A percentile compares a stretch with the other conserved stretches of the same genome.
These are phyloP conservation scores for Laupala kohalensis DNA, from an alignment of 1,140 invertebrate species.

Conservation along the genomic window DNA sequence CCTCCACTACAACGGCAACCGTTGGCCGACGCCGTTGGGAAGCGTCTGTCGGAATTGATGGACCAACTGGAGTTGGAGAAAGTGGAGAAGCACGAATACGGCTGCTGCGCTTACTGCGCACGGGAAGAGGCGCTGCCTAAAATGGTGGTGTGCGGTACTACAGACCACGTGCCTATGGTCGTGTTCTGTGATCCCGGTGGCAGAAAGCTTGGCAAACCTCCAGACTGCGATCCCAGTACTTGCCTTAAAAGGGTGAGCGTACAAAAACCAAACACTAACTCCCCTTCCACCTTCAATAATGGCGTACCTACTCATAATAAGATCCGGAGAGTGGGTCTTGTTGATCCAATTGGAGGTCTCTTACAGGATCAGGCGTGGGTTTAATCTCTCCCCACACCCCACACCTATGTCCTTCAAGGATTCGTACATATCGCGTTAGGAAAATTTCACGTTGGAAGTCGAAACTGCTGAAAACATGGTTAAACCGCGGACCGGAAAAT, in stretches of 20 bases:
- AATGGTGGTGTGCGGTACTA: not conserved
- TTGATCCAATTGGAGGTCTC: too few relatives aligned
- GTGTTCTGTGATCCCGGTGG: not conserved
- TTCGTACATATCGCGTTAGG: too few relatives aligned
- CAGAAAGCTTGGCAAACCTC: not conserved
- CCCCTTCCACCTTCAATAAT: too few relatives aligned
- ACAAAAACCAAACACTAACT: too few relatives aligned
- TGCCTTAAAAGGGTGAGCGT: not conserved
- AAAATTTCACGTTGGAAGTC: too few relatives aligned
- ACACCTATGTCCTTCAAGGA: too few relatives aligned
- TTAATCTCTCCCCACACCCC: too few relatives aligned
- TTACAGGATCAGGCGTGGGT: too few relatives aligned
- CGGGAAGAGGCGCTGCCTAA: not conserved
- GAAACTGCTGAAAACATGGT: too few relatives aligned
- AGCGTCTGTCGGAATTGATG: not conserved
- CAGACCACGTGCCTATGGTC: not conserved
- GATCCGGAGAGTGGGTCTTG: too few relatives aligned
- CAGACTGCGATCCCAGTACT: not conserved
- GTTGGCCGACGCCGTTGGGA: not conserved
- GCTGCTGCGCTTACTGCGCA: not conserved
- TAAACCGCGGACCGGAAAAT: too few relatives aligned
- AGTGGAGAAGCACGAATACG: not conserved
- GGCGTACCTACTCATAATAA: too few relatives aligned
- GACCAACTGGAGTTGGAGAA: not conserved
- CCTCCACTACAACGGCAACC: not conserved